These are phyloP conservation scores for Eustalomyia histrio DNA, from an alignment of 2,888 invertebrate species.

Conservation along the genomic window DNA sequence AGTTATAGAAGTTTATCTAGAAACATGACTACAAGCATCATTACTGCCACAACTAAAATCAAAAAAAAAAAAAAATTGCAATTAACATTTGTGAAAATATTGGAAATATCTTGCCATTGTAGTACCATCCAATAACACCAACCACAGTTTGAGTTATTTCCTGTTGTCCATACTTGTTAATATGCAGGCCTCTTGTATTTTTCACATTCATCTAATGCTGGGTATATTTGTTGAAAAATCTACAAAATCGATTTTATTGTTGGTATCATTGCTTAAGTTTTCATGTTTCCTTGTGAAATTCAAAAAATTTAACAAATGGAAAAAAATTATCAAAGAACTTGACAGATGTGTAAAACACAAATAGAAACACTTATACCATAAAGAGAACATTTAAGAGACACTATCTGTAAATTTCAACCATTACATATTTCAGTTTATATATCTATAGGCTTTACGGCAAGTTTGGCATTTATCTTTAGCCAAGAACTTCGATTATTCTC, in stretches of 20 bases:
- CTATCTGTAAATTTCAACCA: not conserved
- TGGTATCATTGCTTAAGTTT: conserved; percentile 25
- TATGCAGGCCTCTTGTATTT: conserved; percentile 6
- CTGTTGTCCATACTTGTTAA: conserved; percentile 2
- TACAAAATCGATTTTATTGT: conserved; percentile 4
- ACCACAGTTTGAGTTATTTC: not conserved
- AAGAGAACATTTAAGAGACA: not conserved
- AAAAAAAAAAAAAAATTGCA: too few species aligned
- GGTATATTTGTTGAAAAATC: conserved; percentile 5
- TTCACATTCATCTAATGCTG: conserved; percentile 31
- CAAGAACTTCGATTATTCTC: conserved; percentile 35
- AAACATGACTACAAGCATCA: too few species aligned
- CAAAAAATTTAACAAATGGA: conserved; percentile 27
- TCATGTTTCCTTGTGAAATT: conserved; percentile 24
- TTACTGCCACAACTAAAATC: too few species aligned
- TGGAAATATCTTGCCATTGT: too few species aligned
- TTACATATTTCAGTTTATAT: not conserved
- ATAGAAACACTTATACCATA: not conserved
- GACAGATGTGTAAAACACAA: conserved; percentile 22
- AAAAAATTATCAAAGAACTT: not conserved
- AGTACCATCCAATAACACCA: too few species aligned
- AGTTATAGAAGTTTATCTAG: too few species aligned
- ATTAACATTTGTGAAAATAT: too few species aligned
- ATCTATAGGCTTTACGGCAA: not conserved
- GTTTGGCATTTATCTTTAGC: conserved; percentile 3